Conservation (phyloP, 2,113 vertebrate genomes). For the Atrichornis clamosus region DNA sequence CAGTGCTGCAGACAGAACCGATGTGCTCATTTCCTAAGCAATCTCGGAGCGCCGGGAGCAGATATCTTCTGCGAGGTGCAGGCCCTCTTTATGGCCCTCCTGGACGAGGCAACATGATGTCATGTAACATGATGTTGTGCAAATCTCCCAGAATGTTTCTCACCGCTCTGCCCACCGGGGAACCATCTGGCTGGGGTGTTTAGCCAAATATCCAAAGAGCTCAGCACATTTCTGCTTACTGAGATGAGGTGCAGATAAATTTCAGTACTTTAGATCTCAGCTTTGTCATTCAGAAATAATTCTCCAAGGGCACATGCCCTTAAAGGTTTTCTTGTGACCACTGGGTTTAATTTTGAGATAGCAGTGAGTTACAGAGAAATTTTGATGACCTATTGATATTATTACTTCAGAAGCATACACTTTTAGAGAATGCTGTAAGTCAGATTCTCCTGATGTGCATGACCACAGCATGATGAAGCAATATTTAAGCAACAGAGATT, state of each 20-base stretch:
- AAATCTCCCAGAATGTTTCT: conserved; percentile 62
- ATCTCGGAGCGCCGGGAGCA: neutral
- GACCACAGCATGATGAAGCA: neutral
- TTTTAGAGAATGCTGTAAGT: neutral
- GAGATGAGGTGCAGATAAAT: conserved; percentile 38
- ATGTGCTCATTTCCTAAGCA: neutral
- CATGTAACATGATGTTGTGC: conserved; percentile 66
- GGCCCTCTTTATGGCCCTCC: conserved; percentile 3
- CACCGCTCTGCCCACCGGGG: neutral
- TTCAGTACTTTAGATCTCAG: neutral
- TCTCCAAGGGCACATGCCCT: neutral
- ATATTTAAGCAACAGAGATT: neutral
- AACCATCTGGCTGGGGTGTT: conserved; percentile 55
- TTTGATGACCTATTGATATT: neutral
- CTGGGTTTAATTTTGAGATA: neutral
- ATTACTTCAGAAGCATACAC: neutral
- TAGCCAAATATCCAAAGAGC: conserved; percentile 32
- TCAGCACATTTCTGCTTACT: conserved; percentile 27
- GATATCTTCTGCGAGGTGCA: neutral
- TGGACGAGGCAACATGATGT: conserved; percentile 63
- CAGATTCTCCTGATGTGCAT: neutral
- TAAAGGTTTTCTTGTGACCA: neutral
- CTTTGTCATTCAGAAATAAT: conserved; percentile 36
- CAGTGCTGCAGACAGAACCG: neutral
- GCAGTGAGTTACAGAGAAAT: neutral